phyloP scores from a whole-genome alignment of 2,888 invertebrate genomes.

The Odontothrips loti region DNA sequence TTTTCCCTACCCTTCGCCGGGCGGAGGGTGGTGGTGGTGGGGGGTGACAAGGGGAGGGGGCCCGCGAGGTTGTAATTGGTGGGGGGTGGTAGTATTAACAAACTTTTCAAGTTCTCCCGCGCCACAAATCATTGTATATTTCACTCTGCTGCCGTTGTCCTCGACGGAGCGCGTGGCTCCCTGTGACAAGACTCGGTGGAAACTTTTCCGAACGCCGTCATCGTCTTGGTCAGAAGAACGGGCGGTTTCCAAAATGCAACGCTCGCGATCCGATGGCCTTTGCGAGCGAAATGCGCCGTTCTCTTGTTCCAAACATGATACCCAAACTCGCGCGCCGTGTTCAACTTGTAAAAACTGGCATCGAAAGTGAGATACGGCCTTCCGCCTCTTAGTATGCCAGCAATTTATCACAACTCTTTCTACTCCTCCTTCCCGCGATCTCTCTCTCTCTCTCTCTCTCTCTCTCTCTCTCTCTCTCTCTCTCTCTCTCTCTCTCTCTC shows the following conservation, averaged over 20 bases:
- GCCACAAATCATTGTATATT: not conserved
- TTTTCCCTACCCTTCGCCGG: not conserved
- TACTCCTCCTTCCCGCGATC: not conserved
- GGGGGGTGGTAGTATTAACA: not conserved
- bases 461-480: not conserved
- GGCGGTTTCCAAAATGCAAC: not conserved
- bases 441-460: too few relatives aligned
- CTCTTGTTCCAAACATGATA: too few relatives aligned
- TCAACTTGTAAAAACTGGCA: not conserved
- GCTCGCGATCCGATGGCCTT: not conserved
- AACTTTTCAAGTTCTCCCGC: slow-evolving; percentile 7
- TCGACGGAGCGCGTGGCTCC: too few relatives aligned
- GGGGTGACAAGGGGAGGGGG: not conserved
- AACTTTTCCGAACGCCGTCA: not conserved
- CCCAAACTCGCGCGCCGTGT: too few relatives aligned
- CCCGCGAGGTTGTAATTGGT: not conserved
- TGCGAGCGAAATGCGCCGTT: too few relatives aligned
- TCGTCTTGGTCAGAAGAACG: not conserved
- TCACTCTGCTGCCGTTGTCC: not conserved
- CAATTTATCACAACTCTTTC: not conserved
- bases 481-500: not conserved
- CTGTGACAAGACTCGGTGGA: too few relatives aligned
- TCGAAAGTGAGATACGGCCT: too few relatives aligned
- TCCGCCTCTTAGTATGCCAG: not conserved
- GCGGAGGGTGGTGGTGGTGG: not conserved